A percentile compares a stretch with the other conserved stretches of the same genome.
phyloP scores from a whole-genome alignment of 2,888 invertebrate species.

The Bibio marci region DNA sequence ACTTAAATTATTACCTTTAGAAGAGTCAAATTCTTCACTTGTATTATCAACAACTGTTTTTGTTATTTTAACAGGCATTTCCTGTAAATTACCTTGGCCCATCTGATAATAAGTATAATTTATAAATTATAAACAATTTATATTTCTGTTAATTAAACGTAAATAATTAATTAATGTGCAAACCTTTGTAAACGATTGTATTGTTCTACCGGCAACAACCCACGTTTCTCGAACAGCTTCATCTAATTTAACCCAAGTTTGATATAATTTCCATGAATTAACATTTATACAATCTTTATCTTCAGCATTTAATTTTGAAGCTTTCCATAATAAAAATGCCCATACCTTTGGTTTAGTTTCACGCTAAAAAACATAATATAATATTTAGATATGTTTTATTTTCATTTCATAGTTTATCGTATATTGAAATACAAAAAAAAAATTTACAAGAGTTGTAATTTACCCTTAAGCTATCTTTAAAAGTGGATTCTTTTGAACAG shows the following conservation, averaged over 20 bases:
- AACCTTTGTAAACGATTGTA: slow-evolving; percentile 57
- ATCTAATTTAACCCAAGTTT: slow-evolving; percentile 69
- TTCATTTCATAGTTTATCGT: no score
- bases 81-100: slow-evolving; percentile 26
- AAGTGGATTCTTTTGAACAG: slow-evolving; percentile 42
- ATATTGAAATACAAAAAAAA: not conserved
- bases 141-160: not conserved
- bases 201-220: slow-evolving; percentile 62
- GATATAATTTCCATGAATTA: slow-evolving; percentile 64
- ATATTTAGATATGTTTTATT: slow-evolving; percentile 10
- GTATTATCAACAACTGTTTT: slow-evolving; percentile 27
- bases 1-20: no score
- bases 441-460: not conserved
- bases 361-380: slow-evolving; percentile 28
- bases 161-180: slow-evolving; percentile 1
- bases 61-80: slow-evolving; percentile 30
- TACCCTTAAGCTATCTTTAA: slow-evolving; percentile 44
- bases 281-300: slow-evolving; percentile 31
- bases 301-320: slow-evolving; percentile 30
- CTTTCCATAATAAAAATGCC: slow-evolving; percentile 72
- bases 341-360: slow-evolving; percentile 71
- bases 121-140: not conserved
- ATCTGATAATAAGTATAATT: slow-evolving; percentile 12
- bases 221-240: slow-evolving; percentile 55
- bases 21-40: not conserved